Conservation (phyloP, 2,888 invertebrate genomes). For the Drosophila maculinotata region DNA sequence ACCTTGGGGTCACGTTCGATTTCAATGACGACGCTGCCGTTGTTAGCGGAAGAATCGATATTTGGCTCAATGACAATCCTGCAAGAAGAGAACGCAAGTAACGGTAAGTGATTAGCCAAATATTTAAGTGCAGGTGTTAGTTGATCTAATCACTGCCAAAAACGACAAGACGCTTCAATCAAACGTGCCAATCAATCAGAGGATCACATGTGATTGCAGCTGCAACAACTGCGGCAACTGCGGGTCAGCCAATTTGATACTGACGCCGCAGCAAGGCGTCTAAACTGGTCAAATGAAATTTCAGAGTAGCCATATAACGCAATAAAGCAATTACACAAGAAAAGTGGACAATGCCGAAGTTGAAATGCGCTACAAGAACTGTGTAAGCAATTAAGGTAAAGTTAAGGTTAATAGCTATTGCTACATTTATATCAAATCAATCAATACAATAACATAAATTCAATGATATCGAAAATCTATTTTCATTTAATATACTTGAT, state of each 20-base stretch:
- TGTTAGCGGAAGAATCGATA: slow-evolving; percentile 77
- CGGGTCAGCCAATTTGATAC: slow-evolving; percentile 34
- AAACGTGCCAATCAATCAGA: slow-evolving; percentile 70
- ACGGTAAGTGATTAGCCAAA: slow-evolving; percentile 26
- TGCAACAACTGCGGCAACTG: too few species aligned
- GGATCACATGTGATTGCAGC: slow-evolving; percentile 38
- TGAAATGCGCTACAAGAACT: slow-evolving; percentile 2
- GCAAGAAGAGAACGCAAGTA: slow-evolving; percentile 33
- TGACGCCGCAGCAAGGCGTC: slow-evolving; percentile 1
- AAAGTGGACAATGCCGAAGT: background rate
- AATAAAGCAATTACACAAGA: slow-evolving; percentile 10
- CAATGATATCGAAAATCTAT: too few species aligned
- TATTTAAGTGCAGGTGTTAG: slow-evolving; percentile 28
- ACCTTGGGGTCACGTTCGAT: slow-evolving; percentile 80
- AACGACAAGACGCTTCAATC: slow-evolving; percentile 63
- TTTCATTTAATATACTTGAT: too few species aligned
- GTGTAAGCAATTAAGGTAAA: background rate
- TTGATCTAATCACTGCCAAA: slow-evolving; percentile 62
- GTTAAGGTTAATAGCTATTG: background rate
- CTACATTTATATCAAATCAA: too few species aligned
- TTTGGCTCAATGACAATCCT: slow-evolving; percentile 84
- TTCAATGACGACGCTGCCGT: slow-evolving; percentile 83
- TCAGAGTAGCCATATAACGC: slow-evolving; percentile 33
- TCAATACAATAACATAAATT: too few species aligned
- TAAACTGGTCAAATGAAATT: slow-evolving; percentile 35